A percentile compares a stretch with the other conserved stretches of the same genome.
phyloP scores from a whole-genome alignment of 2,888 invertebrate species.

The Ectropis crepuscularia region DNA sequence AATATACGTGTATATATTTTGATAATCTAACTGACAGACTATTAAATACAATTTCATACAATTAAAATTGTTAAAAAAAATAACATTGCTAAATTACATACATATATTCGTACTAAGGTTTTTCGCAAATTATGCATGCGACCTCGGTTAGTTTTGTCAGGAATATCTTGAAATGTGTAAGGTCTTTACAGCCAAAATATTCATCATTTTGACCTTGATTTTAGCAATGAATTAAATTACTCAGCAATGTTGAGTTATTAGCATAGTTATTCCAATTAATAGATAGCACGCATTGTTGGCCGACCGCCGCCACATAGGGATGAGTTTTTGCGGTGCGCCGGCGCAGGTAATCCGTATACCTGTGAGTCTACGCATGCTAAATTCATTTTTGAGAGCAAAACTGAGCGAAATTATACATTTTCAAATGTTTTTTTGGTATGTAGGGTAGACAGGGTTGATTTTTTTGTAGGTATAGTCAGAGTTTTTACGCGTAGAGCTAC shows the following conservation, averaged over 20 bases:
- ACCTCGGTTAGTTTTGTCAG: not conserved
- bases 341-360: slow-evolving; percentile 14
- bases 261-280: slow-evolving; percentile 35
- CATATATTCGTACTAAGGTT: too few species aligned
- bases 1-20: too few species aligned
- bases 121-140: not conserved
- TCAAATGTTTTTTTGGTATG: not conserved
- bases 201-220: slow-evolving; percentile 10
- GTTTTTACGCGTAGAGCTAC: too few species aligned
- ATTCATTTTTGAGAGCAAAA: not conserved
- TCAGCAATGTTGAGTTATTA: slow-evolving; percentile 15
- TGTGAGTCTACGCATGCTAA: not conserved
- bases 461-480: too few species aligned
- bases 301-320: slow-evolving; percentile 3
- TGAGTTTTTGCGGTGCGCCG: slow-evolving; percentile 20
- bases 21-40: too few species aligned
- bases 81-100: too few species aligned
- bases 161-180: too few species aligned
- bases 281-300: slow-evolving; percentile 13
- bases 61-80: too few species aligned
- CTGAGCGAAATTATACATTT: not conserved
- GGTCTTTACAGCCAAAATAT: slow-evolving; percentile 1
- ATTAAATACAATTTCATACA: too few species aligned
- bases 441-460: too few species aligned
- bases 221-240: slow-evolving; percentile 13